Conservation (phyloP, 2,797 vertebrate species). For the Pagetopsis macropterus region DNA sequence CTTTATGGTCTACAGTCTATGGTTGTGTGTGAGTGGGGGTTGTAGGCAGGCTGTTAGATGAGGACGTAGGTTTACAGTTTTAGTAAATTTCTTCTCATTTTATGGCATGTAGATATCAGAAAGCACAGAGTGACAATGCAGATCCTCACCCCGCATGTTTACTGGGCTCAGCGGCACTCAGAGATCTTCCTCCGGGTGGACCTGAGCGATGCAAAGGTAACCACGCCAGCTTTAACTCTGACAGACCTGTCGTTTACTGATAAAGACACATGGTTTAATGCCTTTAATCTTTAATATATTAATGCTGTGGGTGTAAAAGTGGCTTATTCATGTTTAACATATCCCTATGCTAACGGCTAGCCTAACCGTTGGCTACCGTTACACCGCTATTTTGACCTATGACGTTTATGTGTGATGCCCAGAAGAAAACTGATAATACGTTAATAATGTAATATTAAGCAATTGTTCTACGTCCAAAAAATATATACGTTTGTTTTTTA, state of each 20-base stretch:
- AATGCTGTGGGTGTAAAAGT: background rate
- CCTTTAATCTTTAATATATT: background rate
- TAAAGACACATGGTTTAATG: background rate
- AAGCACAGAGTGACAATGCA: constrained; percentile 52
- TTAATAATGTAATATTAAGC: background rate
- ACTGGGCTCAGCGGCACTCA: constrained; percentile 95
- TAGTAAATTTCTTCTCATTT: accelerated
- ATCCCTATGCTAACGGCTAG: background rate
- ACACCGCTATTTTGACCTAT: background rate
- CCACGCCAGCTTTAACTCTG: background rate
- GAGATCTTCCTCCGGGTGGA: constrained; percentile 94
- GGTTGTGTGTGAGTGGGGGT: background rate
- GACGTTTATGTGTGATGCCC: background rate
- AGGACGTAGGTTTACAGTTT: background rate
- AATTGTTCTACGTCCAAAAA: background rate
- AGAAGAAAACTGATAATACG: background rate
- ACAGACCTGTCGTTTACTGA: too few relatives aligned
- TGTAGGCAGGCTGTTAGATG: background rate
- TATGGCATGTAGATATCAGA: constrained; percentile 7
- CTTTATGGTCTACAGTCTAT: too few relatives aligned
- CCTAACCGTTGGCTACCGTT: constrained; percentile 15
- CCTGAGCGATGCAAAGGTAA: constrained; percentile 94
- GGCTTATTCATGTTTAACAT: background rate
- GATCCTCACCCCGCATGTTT: constrained; percentile 92
- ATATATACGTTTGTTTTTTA: background rate